Conservation (phyloP, 2,797 vertebrate genomes). For the Serranus cabrilla region DNA sequence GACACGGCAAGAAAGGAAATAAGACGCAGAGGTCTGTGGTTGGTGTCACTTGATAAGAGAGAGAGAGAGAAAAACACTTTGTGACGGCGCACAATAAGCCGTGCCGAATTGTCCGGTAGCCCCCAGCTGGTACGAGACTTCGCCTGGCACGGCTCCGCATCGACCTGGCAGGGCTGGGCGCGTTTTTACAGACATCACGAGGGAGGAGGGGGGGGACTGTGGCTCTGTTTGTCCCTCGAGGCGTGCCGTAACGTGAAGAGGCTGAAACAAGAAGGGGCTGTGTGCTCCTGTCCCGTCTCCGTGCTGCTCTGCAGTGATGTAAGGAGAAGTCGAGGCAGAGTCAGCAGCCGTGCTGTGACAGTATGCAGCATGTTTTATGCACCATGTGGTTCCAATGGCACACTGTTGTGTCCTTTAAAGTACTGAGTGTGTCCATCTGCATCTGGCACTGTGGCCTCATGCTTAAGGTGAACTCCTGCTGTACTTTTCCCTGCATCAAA, state of each 20-base stretch:
- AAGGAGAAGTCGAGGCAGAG: constrained; percentile 31
- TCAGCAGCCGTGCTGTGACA: constrained; percentile 24
- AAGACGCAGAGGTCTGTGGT: constrained; percentile 44
- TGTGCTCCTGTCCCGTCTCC: constrained; percentile 60
- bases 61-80: constrained; percentile 38
- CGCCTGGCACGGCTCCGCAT: constrained; percentile 40
- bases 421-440: neutral
- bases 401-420: neutral
- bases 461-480: neutral
- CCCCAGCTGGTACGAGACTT: constrained; percentile 58
- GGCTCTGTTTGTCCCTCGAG: constrained; percentile 35
- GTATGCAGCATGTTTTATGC: constrained; percentile 8
- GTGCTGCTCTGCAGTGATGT: constrained; percentile 51
- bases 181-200: constrained; percentile 43
- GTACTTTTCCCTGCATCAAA: neutral
- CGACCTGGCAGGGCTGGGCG: constrained; percentile 31
- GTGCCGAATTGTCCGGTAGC: constrained; percentile 22
- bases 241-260: constrained; percentile 15
- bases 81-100: constrained; percentile 53
- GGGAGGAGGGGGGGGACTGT: constrained; percentile 24
- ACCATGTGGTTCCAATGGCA: neutral
- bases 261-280: constrained; percentile 59
- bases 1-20: constrained; percentile 38
- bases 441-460: neutral
- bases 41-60: constrained; percentile 43